Evolutionary conservation across 2,888 invertebrate genomes (phyloP).

Genomic region (Byasa hedistus): DNA sequence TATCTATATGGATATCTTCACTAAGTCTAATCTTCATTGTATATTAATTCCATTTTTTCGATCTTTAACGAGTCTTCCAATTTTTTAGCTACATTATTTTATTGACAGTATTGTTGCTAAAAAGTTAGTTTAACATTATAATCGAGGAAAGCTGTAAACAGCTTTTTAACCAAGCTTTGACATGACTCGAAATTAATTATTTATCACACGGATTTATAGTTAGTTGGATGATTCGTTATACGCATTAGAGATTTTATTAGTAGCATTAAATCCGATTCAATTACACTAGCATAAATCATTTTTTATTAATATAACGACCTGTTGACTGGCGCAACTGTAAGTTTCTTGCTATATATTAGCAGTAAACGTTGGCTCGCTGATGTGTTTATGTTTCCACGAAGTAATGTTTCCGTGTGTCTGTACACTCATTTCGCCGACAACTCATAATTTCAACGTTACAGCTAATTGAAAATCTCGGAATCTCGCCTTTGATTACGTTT

Average conservation of each 20-base stretch:
- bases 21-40: too few relatives aligned
- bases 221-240: neutral
- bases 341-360: constrained; percentile 5
- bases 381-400: constrained; percentile 6
- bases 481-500: neutral
- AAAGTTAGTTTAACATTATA: too few relatives aligned
- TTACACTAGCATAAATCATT: constrained; percentile 16
- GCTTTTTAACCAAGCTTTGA: too few relatives aligned
- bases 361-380: constrained; percentile 12
- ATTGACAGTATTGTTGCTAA: too few relatives aligned
- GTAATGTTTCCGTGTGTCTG: constrained; percentile 8
- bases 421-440: neutral
- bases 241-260: neutral
- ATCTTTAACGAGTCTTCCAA: too few relatives aligned
- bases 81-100: too few relatives aligned
- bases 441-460: constrained; percentile 6
- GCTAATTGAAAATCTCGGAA: neutral
- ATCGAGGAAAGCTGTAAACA: too few relatives aligned
- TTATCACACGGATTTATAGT: too few relatives aligned
- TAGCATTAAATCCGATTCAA: neutral
- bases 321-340: constrained; percentile 16
- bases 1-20: too few relatives aligned
- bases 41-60: too few relatives aligned
- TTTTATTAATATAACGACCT: constrained; percentile 20
- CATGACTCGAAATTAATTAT: too few relatives aligned